A percentile compares a stretch with the other conserved stretches of the same genome.
These are phyloP conservation scores for Lepidocyrtinus sp. DNA, from an alignment of 2,888 invertebrate species.

Conservation along the genomic window DNA sequence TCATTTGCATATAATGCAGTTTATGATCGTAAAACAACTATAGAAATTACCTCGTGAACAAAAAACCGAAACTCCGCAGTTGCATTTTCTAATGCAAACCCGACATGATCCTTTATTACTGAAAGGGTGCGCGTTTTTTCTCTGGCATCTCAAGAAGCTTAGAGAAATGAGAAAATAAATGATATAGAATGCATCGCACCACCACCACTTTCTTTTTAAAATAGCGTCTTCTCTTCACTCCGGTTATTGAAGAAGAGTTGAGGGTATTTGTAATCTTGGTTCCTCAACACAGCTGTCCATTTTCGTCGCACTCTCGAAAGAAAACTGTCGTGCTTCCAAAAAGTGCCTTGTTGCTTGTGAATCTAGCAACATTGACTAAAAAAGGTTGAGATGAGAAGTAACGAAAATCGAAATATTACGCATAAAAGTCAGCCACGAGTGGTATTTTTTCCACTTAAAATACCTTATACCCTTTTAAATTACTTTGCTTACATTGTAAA, in stretches of 20 bases:
- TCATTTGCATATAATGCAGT: no score
- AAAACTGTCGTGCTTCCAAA: conserved; percentile 23
- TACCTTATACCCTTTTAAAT: neutral
- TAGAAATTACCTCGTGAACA: no score
- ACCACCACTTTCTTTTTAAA: conserved; percentile 14
- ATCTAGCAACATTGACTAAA: no score
- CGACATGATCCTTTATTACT: no score
- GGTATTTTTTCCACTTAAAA: neutral
- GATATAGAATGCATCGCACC: no score
- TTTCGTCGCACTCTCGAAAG: conserved; percentile 20
- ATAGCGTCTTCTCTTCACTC: neutral
- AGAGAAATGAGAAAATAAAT: no score
- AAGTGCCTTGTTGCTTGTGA: conserved; percentile 27
- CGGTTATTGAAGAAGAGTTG: neutral
- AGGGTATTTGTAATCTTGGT: conserved; percentile 1
- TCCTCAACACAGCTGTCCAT: conserved; percentile 33
- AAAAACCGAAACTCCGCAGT: no score
- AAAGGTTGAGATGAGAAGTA: neutral
- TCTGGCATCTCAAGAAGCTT: no score
- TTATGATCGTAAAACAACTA: no score
- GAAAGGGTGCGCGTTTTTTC: no score
- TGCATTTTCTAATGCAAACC: no score
- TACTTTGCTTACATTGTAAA: neutral
- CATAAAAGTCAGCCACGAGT: neutral
- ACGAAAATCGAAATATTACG: neutral